phyloP scores from a whole-genome alignment of 2,888 invertebrate species.

The Ophion ellenae region DNA sequence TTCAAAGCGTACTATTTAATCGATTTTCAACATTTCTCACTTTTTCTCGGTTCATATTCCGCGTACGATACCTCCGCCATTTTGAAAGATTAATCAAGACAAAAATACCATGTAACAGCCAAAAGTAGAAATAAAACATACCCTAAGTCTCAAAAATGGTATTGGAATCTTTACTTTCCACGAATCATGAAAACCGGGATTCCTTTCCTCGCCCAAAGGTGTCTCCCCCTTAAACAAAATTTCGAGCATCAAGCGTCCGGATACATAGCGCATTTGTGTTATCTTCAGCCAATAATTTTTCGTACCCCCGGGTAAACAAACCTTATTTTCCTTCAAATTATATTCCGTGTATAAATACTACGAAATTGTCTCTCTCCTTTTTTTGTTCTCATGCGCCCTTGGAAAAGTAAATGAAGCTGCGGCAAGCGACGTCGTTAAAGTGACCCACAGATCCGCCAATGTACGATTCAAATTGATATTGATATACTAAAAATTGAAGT shows the following conservation, averaged over 20 bases:
- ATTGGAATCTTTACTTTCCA: no score
- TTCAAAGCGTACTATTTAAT: no score
- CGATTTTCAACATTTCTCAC: no score
- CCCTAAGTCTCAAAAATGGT: no score
- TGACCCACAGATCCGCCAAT: background rate
- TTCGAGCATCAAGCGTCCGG: background rate
- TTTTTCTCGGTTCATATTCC: no score
- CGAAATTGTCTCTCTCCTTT: conserved; percentile 11
- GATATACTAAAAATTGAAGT: conserved; percentile 30
- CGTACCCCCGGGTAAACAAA: conserved; percentile 4
- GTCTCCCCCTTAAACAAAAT: background rate
- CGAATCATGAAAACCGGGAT: no score
- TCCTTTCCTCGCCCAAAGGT: no score
- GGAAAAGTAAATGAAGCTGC: background rate
- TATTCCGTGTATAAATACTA: background rate
- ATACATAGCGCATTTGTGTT: background rate
- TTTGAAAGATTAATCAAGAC: no score
- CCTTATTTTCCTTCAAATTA: conserved; percentile 12
- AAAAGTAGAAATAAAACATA: no score
- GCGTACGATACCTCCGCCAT: no score
- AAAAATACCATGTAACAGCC: no score
- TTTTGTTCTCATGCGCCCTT: background rate
- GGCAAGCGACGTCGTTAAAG: background rate
- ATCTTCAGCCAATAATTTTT: background rate
- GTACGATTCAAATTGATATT: conserved; percentile 36